Evolutionary conservation across 2,888 invertebrate species (phyloP).

Genomic region (Nematopogon swammerdamellus): DNA sequence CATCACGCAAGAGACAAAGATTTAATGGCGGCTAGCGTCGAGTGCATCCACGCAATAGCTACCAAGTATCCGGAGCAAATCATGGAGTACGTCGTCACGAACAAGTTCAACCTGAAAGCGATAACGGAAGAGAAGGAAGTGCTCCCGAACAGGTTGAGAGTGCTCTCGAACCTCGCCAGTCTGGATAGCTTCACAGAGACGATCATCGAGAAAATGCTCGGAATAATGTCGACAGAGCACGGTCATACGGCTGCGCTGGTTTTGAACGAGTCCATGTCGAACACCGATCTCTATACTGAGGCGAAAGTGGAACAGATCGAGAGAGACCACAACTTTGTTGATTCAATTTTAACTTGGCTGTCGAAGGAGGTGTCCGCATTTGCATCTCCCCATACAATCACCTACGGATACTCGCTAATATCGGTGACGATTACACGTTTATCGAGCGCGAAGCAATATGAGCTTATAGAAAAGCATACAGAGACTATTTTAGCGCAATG

Average conservation of each 20-base stretch:
- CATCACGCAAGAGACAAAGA: conserved; percentile 36
- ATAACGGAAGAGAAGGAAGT: conserved; percentile 24
- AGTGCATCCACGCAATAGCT: conserved; percentile 51
- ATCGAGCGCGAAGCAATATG: conserved; percentile 27
- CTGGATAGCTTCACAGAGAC: conserved; percentile 45
- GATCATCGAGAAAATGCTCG: conserved; percentile 41
- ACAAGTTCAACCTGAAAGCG: conserved; percentile 36
- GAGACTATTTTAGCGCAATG: conserved; percentile 23
- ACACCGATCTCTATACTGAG: conserved; percentile 26
- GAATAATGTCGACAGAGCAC: conserved; percentile 23
- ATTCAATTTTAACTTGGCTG: conserved; percentile 35
- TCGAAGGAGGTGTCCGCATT: conserved; percentile 23
- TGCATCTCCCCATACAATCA: conserved; percentile 19
- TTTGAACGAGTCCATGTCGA: conserved; percentile 29
- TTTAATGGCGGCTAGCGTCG: conserved; percentile 39
- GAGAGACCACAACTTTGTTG: conserved; percentile 38
- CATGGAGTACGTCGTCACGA: conserved; percentile 46
- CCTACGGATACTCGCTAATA: conserved; percentile 29
- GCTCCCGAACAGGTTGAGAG: conserved; percentile 35
- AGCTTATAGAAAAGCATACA: conserved; percentile 25
- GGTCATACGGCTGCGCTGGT: conserved; percentile 32
- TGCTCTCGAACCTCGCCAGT: conserved; percentile 41
- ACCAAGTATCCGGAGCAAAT: conserved; percentile 48
- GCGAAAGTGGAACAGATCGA: conserved; percentile 39
- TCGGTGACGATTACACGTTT: conserved; percentile 34